Evolutionary conservation across 2,113 vertebrate species (phyloP).

Genomic region (Acanthochromis polyacanthus): DNA sequence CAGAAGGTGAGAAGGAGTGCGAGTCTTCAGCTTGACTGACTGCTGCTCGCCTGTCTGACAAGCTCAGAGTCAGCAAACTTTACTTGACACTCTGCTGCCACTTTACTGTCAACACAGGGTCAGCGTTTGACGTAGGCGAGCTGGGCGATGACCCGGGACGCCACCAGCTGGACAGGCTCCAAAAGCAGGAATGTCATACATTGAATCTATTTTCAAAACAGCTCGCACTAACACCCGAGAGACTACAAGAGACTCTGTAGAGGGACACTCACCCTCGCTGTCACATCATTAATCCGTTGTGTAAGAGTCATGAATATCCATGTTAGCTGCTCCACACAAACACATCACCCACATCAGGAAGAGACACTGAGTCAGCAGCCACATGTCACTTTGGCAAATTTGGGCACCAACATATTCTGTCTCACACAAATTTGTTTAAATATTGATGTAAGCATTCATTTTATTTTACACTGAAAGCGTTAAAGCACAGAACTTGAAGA

Average conservation of each 20-base stretch:
- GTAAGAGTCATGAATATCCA: not conserved
- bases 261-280: too few relatives aligned
- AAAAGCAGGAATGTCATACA: not conserved
- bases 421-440: too few relatives aligned
- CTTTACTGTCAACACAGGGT: not conserved
- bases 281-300: too few relatives aligned
- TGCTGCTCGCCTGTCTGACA: constrained; percentile 9
- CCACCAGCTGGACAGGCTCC: not conserved
- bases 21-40: constrained; percentile 17
- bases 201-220: not conserved
- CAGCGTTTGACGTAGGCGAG: not conserved
- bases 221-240: not conserved
- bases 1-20: constrained; percentile 6
- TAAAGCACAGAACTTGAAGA: not conserved
- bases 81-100: not conserved
- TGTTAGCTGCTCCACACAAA: not conserved
- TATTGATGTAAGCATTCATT: not conserved
- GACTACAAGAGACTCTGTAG: not conserved
- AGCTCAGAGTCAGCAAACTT: constrained; percentile 31
- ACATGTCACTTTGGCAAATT: too few relatives aligned
- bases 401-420: too few relatives aligned
- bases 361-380: too few relatives aligned
- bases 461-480: not conserved
- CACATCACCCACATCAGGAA: too few relatives aligned
- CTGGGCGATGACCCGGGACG: not conserved